Evolutionary conservation across 2,888 invertebrate genomes (phyloP).

Genomic region (Lasioglossum morio): DNA sequence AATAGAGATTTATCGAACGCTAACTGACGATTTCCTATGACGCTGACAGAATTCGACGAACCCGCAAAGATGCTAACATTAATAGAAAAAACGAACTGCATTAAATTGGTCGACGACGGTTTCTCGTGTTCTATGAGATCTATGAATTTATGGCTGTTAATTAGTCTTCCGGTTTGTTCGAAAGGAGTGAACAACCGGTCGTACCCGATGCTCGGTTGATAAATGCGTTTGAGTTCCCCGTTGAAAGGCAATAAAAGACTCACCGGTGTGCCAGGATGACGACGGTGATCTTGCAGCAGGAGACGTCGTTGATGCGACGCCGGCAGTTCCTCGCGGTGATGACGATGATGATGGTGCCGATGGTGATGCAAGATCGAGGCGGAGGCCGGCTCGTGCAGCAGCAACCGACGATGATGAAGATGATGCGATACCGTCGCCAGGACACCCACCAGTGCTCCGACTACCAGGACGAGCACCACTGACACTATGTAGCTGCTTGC

Average conservation of each 20-base stretch:
- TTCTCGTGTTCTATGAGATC: not conserved
- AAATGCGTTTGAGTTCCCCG: not conserved
- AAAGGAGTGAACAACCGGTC: not conserved
- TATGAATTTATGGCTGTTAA: not conserved
- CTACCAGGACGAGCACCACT: slow-evolving; percentile 81
- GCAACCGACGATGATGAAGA: slow-evolving; percentile 85
- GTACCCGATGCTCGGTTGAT: not conserved
- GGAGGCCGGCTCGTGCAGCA: slow-evolving; percentile 87
- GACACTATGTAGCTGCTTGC: slow-evolving; percentile 81
- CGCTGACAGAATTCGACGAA: too few species aligned
- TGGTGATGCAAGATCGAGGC: slow-evolving; percentile 78
- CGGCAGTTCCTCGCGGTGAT: slow-evolving; percentile 73
- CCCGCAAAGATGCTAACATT: too few species aligned
- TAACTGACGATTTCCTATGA: too few species aligned
- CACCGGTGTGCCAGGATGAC: slow-evolving; percentile 80
- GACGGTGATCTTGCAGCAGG: slow-evolving; percentile 78
- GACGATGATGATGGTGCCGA: slow-evolving; percentile 75
- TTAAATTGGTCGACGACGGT: too few species aligned
- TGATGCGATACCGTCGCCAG: slow-evolving; percentile 85
- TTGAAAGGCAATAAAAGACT: slow-evolving; percentile 58
- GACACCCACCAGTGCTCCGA: slow-evolving; percentile 82
- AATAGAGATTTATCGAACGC: too few species aligned
- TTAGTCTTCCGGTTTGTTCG: not conserved
- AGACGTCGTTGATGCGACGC: slow-evolving; percentile 77
- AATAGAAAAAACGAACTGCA: too few species aligned